Conservation (phyloP, 2,113 vertebrate genomes). For the Acrocephalus kingi region DNA sequence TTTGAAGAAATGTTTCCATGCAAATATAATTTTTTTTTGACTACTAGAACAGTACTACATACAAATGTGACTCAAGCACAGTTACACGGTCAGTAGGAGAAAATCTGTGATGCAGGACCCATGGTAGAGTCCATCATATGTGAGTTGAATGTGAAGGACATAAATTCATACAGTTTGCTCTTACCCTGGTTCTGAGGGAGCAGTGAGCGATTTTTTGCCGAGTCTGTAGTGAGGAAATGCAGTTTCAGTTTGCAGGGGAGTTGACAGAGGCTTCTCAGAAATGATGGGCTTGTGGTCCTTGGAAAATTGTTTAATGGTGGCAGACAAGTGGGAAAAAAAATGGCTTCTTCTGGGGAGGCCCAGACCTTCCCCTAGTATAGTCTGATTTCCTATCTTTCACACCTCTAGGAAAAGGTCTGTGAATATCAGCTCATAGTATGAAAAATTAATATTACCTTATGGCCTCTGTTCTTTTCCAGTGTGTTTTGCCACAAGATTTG, state of each 20-base stretch:
- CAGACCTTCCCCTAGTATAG: not conserved
- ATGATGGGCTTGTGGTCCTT: not conserved
- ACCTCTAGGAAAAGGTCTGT: not conserved
- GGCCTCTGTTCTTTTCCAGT: not conserved
- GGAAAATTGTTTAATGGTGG: not conserved
- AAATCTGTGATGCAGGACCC: not conserved
- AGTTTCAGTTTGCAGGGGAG: not conserved
- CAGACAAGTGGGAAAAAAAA: not conserved
- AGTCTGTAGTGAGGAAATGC: not conserved
- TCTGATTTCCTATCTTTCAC: not conserved
- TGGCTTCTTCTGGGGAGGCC: not conserved
- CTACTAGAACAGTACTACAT: not conserved
- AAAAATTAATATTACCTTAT: not conserved
- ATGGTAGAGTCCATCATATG: rapidly evolving
- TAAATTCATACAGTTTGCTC: not conserved
- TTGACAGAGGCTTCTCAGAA: not conserved
- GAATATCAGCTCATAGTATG: not conserved
- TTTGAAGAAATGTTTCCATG: not conserved
- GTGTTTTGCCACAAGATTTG: not conserved
- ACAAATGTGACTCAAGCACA: not conserved
- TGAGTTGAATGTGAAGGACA: not conserved
- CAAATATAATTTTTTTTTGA: not conserved
- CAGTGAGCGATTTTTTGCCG: not conserved
- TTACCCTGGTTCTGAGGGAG: not conserved
- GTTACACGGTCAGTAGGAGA: not conserved